phyloP scores from a whole-genome alignment of 2,797 vertebrate genomes.

The Gastrophryne carolinensis region DNA sequence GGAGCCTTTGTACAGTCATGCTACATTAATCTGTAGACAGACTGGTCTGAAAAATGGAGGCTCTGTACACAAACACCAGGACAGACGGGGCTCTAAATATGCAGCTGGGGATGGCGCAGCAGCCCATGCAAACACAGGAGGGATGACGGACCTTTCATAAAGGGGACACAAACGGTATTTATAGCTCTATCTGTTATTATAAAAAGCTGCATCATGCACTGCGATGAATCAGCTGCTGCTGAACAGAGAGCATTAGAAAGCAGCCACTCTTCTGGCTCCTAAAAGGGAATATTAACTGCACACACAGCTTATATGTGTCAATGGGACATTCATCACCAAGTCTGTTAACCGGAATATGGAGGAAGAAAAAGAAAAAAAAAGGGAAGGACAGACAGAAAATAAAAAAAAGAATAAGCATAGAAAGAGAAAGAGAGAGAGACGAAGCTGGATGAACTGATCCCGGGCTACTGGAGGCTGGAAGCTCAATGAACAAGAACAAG shows the following conservation, averaged over 20 bases:
- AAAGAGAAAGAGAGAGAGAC: too few species aligned
- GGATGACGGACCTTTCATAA: conserved; percentile 1
- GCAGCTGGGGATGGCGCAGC: too few species aligned
- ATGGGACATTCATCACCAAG: conserved; percentile 20
- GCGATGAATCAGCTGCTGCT: neutral
- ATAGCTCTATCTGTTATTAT: neutral
- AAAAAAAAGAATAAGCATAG: too few species aligned
- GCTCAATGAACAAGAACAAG: too few species aligned
- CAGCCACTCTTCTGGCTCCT: neutral
- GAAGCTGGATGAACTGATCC: too few species aligned
- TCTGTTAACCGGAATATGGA: neutral
- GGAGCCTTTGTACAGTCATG: conserved; percentile 29
- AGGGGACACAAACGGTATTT: neutral
- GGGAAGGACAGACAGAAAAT: too few species aligned
- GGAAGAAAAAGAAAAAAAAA: too few species aligned
- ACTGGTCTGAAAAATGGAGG: conserved; percentile 20
- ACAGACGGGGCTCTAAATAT: conserved; percentile 5
- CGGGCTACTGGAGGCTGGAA: too few species aligned
- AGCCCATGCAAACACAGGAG: neutral
- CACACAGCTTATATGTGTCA: neutral
- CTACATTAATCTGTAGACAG: conserved; percentile 17
- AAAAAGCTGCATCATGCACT: neutral
- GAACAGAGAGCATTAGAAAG: neutral
- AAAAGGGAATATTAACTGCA: neutral
- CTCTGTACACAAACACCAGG: neutral